These are phyloP conservation scores for Diachasmimorpha longicaudata DNA, from an alignment of 1,140 invertebrate species.

Conservation along the genomic window DNA sequence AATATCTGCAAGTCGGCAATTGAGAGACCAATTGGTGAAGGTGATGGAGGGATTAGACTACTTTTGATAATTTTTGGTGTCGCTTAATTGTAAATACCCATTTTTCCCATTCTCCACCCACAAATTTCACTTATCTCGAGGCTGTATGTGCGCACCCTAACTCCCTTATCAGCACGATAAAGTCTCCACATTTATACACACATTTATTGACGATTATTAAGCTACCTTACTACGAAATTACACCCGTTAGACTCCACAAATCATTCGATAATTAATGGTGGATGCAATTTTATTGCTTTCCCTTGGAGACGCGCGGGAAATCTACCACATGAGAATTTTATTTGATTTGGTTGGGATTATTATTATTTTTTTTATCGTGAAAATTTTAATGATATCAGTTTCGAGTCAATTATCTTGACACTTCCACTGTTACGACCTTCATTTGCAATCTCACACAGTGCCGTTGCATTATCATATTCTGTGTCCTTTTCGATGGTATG, in stretches of 20 bases:
- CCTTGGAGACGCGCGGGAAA: neutral
- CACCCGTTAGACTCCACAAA: neutral
- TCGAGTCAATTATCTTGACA: neutral
- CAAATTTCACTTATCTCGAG: neutral
- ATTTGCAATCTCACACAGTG: neutral
- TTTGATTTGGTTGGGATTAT: neutral
- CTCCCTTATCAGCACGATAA: constrained; percentile 7
- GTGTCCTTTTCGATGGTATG: neutral
- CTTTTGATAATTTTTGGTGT: neutral
- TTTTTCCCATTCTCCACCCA: too few species aligned
- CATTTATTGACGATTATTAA: constrained; percentile 3
- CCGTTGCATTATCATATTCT: neutral
- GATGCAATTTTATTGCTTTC: neutral
- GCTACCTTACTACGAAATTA: neutral
- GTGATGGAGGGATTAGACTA: neutral
- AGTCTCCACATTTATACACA: constrained; percentile 6
- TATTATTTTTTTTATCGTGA: neutral
- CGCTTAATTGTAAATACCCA: neutral
- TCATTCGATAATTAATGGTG: neutral
- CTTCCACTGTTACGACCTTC: neutral
- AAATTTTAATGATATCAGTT: neutral
- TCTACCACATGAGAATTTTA: neutral
- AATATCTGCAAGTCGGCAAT: neutral
- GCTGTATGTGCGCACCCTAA: neutral
- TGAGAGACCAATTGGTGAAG: neutral